Evolutionary conservation across 2,113 vertebrate species (phyloP).

Genomic region (Smithornis capensis): DNA sequence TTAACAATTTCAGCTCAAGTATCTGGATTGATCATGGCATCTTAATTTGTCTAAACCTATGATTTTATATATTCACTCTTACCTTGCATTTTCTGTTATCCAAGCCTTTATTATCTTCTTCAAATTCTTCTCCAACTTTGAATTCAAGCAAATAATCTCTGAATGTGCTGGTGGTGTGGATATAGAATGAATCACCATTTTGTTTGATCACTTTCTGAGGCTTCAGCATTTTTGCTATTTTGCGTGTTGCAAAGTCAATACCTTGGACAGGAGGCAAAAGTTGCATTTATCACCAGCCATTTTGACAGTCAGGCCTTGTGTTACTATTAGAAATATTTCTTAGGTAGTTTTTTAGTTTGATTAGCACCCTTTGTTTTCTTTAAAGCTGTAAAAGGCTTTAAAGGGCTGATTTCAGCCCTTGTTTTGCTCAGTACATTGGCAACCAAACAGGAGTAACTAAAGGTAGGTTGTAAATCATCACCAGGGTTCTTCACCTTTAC

Average conservation of each 20-base stretch:
- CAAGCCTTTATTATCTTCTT: slow-evolving; percentile 86
- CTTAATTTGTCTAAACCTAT: neutral
- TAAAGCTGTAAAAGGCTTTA: neutral
- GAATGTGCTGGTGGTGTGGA: slow-evolving; percentile 83
- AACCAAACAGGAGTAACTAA: neutral
- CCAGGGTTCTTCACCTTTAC: neutral
- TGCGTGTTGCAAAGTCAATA: slow-evolving; percentile 77
- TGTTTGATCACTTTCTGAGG: slow-evolving; percentile 85
- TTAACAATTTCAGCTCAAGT: neutral
- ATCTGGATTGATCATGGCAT: neutral
- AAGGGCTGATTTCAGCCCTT: neutral
- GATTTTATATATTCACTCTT: neutral
- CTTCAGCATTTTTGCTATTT: slow-evolving; percentile 82
- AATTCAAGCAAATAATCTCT: slow-evolving; percentile 82
- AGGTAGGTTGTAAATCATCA: neutral
- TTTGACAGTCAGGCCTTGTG: neutral
- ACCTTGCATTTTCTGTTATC: slow-evolving; percentile 88
- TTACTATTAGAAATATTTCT: neutral
- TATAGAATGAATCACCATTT: slow-evolving; percentile 69
- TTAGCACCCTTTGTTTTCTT: neutral
- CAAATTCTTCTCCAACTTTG: slow-evolving; percentile 81
- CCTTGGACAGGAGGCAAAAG: slow-evolving; percentile 64
- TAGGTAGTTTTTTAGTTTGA: neutral
- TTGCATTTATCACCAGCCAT: neutral
- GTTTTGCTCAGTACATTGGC: neutral